Conservation (phyloP, 2,113 vertebrate genomes). For the Centropristis striata region DNA sequence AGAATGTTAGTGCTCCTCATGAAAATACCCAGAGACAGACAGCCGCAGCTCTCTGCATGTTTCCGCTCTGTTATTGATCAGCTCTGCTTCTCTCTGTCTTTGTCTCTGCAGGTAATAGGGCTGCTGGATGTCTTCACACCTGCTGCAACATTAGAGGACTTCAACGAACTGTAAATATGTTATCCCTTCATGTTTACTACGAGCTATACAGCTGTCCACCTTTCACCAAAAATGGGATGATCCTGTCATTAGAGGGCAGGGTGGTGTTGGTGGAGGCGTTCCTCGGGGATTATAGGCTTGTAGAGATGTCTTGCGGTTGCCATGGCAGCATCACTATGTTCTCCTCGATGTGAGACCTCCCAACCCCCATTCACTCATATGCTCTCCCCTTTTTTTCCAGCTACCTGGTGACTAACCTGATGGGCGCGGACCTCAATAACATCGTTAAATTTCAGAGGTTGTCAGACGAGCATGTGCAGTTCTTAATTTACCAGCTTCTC, state of each 20-base stretch:
- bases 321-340: conserved; percentile 52
- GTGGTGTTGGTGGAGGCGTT: not conserved
- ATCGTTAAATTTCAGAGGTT: conserved; percentile 98
- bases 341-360: conserved; percentile 5
- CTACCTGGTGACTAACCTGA: conserved; percentile 97
- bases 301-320: conserved; percentile 53
- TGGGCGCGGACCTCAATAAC: conserved; percentile 98
- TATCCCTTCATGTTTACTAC: not conserved
- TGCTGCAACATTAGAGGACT: conserved; percentile 91
- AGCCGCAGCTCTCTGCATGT: not conserved
- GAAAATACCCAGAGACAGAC: conserved; percentile 31
- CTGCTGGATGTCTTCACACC: conserved; percentile 97
- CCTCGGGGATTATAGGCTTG: conserved; percentile 25
- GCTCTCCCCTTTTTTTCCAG: conserved; percentile 76
- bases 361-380: not conserved
- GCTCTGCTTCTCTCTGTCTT: conserved; percentile 39
- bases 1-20: conserved; percentile 81
- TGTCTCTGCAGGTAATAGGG: conserved; percentile 85
- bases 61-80: conserved; percentile 46
- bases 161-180: conserved; percentile 94
- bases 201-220: not conserved
- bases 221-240: conserved; percentile 3
- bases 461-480: conserved; percentile 97
- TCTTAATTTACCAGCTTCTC: conserved; percentile 97
- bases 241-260: conserved; percentile 11